Conservation (phyloP, 2,797 vertebrate genomes). For the Pitangus sulphuratus region DNA sequence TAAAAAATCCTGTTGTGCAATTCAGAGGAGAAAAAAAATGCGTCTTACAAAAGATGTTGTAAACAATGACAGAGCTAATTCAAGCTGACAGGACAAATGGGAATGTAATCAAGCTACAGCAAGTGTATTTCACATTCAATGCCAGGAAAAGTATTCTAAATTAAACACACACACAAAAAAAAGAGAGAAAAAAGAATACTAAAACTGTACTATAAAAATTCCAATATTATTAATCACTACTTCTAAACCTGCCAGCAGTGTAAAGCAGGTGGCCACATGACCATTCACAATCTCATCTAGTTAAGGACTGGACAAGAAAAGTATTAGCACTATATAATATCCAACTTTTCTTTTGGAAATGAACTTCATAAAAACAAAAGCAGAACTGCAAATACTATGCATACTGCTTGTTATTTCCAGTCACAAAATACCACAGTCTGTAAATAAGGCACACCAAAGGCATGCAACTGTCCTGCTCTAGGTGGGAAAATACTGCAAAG, state of each 20-base stretch:
- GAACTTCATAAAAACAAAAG: conserved; percentile 2
- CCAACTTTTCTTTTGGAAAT: background rate
- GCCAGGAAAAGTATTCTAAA: background rate
- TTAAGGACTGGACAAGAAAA: background rate
- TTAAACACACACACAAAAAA: background rate
- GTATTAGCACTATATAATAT: background rate
- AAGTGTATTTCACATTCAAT: conserved; percentile 36
- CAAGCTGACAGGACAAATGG: conserved; percentile 20
- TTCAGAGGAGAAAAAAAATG: background rate
- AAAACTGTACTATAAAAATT: background rate
- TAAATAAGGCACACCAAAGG: conserved; percentile 32
- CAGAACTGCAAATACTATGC: background rate
- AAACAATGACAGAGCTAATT: background rate
- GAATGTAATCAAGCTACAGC: conserved; percentile 28
- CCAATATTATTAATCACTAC: background rate
- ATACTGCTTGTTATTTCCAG: background rate
- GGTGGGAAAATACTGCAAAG: background rate
- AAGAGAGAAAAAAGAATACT: background rate
- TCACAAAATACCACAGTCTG: conserved; percentile 4
- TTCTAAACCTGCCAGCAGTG: background rate
- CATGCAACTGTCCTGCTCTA: background rate
- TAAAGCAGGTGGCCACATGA: background rate
- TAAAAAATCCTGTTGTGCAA: background rate
- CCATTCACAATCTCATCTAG: background rate
- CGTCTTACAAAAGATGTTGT: background rate